Base-by-base conservation (phyloP, 2,888 invertebrate species). In the Campaea margaritaria region DNA sequence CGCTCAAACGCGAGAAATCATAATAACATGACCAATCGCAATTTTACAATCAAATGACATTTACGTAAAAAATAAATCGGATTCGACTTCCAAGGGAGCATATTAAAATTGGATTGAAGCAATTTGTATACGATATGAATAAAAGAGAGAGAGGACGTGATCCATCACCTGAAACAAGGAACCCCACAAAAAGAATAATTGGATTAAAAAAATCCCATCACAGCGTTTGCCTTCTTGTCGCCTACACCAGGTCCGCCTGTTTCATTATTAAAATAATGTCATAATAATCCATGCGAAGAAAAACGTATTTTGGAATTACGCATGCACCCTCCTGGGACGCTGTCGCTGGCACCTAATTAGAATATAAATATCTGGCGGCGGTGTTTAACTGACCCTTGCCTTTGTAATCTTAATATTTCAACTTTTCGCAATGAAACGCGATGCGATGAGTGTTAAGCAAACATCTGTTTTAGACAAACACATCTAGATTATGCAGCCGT, bases 361-460 rank as follows among this genome's bases (percentile, higher is more conserved):
- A 89, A 90, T 91, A 86, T 86, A 85, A 88, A 88, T 87, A 85
- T 83, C 82, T 80, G 83, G 82, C 74, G 81, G 77, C 79, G 79
- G 73, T 79, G 82, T 85, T 87, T 82, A 86, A 85, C 87, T 89
- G 87, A 87, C 87, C 86, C 60, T 82, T 74, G 74, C 78, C 76
- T 83, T 85, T 87, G 81, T 85, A 81, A 86, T 84, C 85, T 80
- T 84, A 83, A 84, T 85, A 86, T 82, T 75, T 75, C 73, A 75
- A 73, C 74, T 75, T 65, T 69, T 65, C 48, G 70, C 70, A 74
- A 75, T 80, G 78, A 81, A 78, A 79, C 69, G 68, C 67, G 63
- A 68, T 71, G 74, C 69, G 66, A 72, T 73, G 72, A 65, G 70
- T 76, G 78, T 82, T 80, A 63, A 69, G 10, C 75, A 69, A 76